Percentiles rank a stretch among this genome's conserved stretches.
These are phyloP conservation scores for Atta colombica DNA, from an alignment of 1,140 invertebrate genomes.

Conservation along the genomic window DNA sequence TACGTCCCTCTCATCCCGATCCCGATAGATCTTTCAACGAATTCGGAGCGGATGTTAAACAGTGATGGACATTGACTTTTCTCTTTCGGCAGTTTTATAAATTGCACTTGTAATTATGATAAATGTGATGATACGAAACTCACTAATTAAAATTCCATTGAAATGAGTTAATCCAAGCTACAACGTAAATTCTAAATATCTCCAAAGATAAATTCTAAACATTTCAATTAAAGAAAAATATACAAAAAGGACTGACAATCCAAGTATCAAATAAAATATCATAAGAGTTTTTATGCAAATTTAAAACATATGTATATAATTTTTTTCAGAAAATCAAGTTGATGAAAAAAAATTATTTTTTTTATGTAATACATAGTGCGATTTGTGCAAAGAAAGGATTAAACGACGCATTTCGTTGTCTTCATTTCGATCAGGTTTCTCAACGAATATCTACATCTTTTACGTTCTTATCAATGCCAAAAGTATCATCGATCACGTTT, in stretches of 20 bases:
- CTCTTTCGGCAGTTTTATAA: conserved; percentile 2
- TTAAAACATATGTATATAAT: background rate
- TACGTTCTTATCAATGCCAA: conserved; percentile 34
- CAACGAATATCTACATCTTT: conserved; percentile 33
- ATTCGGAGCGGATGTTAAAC: background rate
- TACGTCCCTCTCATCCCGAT: conserved; percentile 13
- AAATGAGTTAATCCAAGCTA: background rate
- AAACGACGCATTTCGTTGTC: conserved; percentile 6
- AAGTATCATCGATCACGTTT: conserved; percentile 56
- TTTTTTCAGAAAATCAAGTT: background rate
- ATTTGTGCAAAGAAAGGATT: background rate
- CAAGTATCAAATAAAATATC: background rate
- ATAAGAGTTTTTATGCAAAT: background rate
- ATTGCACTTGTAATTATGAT: background rate
- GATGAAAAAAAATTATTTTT: background rate
- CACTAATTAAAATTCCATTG: background rate
- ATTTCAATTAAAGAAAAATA: background rate
- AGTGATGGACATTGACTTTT: conserved; percentile 23
- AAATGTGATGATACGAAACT: background rate
- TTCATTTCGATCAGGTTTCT: conserved; percentile 28
- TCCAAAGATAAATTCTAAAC: background rate
- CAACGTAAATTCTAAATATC: background rate
- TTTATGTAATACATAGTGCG: background rate
- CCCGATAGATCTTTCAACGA: conserved; percentile 5
- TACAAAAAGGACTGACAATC: background rate